These are phyloP conservation scores for Todus mexicanus DNA, from an alignment of 2,797 vertebrate genomes.

Conservation along the genomic window DNA sequence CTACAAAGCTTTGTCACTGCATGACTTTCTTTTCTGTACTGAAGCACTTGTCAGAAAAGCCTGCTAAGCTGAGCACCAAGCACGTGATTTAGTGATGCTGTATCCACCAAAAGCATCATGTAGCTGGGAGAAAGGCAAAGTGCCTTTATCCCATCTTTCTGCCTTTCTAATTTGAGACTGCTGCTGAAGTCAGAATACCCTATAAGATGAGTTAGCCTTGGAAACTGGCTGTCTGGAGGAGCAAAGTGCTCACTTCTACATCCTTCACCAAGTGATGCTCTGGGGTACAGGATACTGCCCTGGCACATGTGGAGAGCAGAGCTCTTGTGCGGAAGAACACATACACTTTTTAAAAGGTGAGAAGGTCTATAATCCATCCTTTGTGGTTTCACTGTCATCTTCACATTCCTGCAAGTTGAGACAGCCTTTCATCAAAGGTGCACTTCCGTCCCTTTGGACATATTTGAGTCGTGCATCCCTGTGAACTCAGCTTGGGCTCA, in stretches of 20 bases:
- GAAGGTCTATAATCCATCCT: not conserved
- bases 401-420: not conserved
- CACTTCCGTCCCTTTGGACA: not conserved
- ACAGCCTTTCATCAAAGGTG: not conserved
- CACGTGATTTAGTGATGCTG: not conserved
- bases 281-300: not conserved
- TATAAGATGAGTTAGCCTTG: not conserved
- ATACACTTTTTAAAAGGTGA: not conserved
- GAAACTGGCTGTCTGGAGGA: not conserved
- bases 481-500: not conserved
- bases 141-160: not conserved
- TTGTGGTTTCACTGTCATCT: not conserved
- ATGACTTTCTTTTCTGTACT: not conserved
- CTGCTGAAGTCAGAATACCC: not conserved
- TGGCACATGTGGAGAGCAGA: not conserved
- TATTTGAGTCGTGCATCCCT: not conserved
- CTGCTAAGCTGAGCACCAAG: not conserved
- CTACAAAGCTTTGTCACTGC: not conserved
- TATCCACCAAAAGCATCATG: not conserved
- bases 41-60: not conserved
- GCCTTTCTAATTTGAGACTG: not conserved
- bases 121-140: not conserved
- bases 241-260: not conserved
- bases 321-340: not conserved
- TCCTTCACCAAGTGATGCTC: not conserved